Evolutionary conservation across 2,888 invertebrate species (phyloP).

Genomic region (Papilio protenor): DNA sequence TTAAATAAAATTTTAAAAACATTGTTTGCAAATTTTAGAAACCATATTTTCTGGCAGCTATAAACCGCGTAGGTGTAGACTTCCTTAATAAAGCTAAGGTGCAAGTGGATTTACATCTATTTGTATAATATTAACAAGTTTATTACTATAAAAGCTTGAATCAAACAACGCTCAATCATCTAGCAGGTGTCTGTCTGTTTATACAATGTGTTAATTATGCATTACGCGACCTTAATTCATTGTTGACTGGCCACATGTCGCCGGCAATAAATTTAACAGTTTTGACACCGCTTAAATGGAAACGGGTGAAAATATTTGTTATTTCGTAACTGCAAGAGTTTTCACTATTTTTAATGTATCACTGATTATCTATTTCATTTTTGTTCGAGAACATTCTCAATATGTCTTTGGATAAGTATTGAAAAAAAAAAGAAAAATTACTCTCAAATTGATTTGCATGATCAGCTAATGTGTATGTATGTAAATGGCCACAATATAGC

Average conservation of each 20-base stretch:
- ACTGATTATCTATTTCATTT: neutral
- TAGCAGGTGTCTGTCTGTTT: constrained; percentile 39
- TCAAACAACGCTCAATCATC: constrained; percentile 31
- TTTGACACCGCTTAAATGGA: neutral
- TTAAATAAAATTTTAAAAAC: neutral
- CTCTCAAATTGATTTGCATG: too few species aligned
- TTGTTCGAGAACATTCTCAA: neutral
- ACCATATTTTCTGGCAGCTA: neutral
- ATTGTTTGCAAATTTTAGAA: neutral
- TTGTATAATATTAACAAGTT: constrained; percentile 28
- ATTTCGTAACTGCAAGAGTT: constrained; percentile 10
- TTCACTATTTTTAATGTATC: neutral
- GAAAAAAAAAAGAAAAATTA: too few species aligned
- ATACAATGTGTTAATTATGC: constrained; percentile 35
- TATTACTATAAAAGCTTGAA: constrained; percentile 25
- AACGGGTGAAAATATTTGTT: constrained; percentile 3
- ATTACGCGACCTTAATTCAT: constrained; percentile 36
- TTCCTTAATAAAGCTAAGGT: neutral
- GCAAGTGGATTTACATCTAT: constrained; percentile 20
- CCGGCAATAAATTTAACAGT: constrained; percentile 24
- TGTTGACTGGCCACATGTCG: constrained; percentile 32
- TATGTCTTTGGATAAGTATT: neutral
- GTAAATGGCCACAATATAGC: neutral
- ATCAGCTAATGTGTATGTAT: neutral
- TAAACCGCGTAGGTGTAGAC: neutral